Evolutionary conservation across 2,797 vertebrate genomes (phyloP), one percentile per base, ranked within the genome.

Genomic region (Darevskia mixta): DNA sequence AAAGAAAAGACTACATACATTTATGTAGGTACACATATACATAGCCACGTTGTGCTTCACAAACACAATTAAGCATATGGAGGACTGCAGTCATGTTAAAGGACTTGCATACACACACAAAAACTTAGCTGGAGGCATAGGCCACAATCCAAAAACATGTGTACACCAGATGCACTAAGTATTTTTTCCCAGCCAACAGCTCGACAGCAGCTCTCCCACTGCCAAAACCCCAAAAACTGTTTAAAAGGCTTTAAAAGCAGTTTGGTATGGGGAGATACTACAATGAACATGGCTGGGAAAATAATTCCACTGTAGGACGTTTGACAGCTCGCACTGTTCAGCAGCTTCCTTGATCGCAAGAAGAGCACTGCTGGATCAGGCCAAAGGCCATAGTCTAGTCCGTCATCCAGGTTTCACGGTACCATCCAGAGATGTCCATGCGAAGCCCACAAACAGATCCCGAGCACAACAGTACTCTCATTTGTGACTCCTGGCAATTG

Each of bases 191-290:
- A 85, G 41, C 25, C 58, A 82, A 75, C 85, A 85, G 83, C 80
- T 80, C 82, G 35, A 15, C 41, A 89, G 41, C n/a, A 81, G 58
- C 32, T 81, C 49, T 38, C 61, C 71, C 61, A 41, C 69, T 64
- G 41, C 29, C 13, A 88, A 84, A 61, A 3, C 29, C 23, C 25
- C 20, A 35, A 49, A n/a, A 80, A 89, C 25, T 23, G 13, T n/a
- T 85, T 69, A 67, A 82, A 89, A 81, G n/a, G n/a, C 43, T 81
- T 89, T 81, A 80, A 81, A 89, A 81, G 83, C n/a, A 85, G 61
- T 66, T 85, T 85, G 69, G 69, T 67, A 81, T n/a, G 32, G 35
- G 35, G 58, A 81, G 38, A 10, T 61, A 8, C 38, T 58, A 82
- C 1, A 75, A 27, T 35, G 23, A 17, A 82, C 6, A 73, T 13